Base-by-base conservation (phyloP, 1,140 invertebrate species). In the Trachymyrmex septentrionalis region DNA sequence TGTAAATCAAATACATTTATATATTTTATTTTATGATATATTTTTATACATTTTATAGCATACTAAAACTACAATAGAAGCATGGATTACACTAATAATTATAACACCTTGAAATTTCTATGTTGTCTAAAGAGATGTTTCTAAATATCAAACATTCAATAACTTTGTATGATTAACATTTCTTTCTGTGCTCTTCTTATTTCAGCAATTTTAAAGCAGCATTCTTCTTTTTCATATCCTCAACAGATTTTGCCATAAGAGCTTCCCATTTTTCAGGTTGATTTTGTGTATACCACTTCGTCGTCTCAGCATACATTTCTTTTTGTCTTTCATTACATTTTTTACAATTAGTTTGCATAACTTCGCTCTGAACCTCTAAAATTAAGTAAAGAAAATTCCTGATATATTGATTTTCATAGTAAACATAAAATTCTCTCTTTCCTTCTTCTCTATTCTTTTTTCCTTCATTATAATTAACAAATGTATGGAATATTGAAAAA, bases 241-340 rank as follows among this genome's bases (percentile, higher is more conserved):
- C 67, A 59, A 88, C 24, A 2, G 75, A 71, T 10, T 75, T 89
- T 2, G 9, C 30, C 64, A 92, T 57, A 10, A 91, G 2, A 1
- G 21, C n/a, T 0, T 86, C 24, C 80, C 88, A 92, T 64, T 89
- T 67, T 0, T 88, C 76, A 0, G 86, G 87, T 19, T 87, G 27
- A 38, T 92, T 87, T 16, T 61, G 27, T 12, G 30, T 59, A 9
- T 76, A 92, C 80, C 81, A 92, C 0, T 64, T 69, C 0, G 89
- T 24, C 2, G 91, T 38, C 0, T 3, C 9, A 44, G 9, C 12
- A 44, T 0, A 44, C 2, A 10, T 64, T 1, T 24, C 1, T 21
- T 84, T 81, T 48, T 92, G 91, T n/a, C 48, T 86, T 1, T 80
- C 78, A 0, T 90, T 92, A 55, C 92, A 92, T 86, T 16, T 91